Evolutionary conservation across 2,888 invertebrate genomes (phyloP).

Genomic region (Meiosimyza decipiens): DNA sequence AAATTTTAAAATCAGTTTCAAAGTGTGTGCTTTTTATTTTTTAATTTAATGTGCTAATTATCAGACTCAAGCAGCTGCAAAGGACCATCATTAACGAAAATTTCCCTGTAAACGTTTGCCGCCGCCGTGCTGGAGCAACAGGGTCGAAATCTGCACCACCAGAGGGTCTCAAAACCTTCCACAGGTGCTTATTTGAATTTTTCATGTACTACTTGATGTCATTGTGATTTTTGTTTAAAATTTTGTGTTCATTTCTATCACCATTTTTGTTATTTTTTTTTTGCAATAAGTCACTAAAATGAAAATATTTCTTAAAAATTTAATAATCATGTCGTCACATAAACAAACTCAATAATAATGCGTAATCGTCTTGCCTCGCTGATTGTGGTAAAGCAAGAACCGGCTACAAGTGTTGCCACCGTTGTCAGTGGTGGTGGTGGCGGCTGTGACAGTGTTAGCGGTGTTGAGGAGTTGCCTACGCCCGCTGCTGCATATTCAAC

Average conservation of each 20-base stretch:
- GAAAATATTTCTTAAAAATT: too few relatives aligned
- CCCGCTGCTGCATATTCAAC: slow-evolving; percentile 11
- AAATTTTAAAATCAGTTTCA: too few relatives aligned
- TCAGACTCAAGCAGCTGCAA: too few relatives aligned
- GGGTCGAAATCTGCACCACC: slow-evolving; percentile 56
- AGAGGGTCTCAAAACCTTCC: slow-evolving; percentile 59
- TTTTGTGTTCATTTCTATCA: slow-evolving; percentile 13
- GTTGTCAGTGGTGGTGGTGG: slow-evolving; percentile 16
- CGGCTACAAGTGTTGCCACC: slow-evolving; percentile 40
- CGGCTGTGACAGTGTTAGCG: slow-evolving; percentile 21
- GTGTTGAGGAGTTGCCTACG: neutral
- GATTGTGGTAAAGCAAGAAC: slow-evolving; percentile 67
- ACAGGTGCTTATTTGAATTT: slow-evolving; percentile 63
- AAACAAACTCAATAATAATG: slow-evolving; percentile 54
- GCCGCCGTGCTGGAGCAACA: slow-evolving; percentile 64
- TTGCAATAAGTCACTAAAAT: neutral
- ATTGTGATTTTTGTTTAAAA: slow-evolving; percentile 40
- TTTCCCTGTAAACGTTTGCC: neutral
- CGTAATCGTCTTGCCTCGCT: slow-evolving; percentile 67
- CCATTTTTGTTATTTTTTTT: neutral
- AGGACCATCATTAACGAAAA: too few relatives aligned
- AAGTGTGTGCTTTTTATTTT: too few relatives aligned
- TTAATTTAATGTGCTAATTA: too few relatives aligned
- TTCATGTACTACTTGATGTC: slow-evolving; percentile 24
- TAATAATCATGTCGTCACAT: neutral